These are phyloP conservation scores for Lasioglossum leucozonium DNA, from an alignment of 2,888 invertebrate genomes.

Conservation along the genomic window DNA sequence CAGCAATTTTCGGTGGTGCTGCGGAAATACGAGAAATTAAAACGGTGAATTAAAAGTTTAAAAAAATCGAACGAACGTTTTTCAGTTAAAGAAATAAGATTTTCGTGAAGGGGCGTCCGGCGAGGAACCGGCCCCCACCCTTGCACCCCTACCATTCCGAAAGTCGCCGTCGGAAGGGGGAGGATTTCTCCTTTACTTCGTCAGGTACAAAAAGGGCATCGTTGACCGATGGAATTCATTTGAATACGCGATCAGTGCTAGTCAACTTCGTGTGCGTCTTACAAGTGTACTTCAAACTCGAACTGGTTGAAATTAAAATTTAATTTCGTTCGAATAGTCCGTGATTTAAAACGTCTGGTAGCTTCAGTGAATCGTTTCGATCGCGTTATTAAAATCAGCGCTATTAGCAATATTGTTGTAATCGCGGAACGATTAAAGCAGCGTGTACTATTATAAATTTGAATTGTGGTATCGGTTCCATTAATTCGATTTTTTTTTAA, in stretches of 20 bases:
- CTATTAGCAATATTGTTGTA: no score
- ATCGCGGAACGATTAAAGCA: not conserved
- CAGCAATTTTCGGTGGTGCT: no score
- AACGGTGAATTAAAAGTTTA: not conserved
- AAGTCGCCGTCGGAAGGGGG: not conserved
- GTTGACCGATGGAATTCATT: slow-evolving; percentile 2
- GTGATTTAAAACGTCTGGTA: no score
- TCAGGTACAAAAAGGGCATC: slow-evolving; percentile 30
- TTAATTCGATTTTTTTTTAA: not conserved
- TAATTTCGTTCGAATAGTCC: not conserved
- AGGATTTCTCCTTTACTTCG: not conserved
- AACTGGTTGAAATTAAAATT: not conserved
- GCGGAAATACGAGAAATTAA: not conserved
- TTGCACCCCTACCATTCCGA: not conserved
- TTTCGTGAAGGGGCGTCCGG: not conserved
- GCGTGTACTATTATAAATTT: not conserved
- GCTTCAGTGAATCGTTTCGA: no score
- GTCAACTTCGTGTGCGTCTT: not conserved
- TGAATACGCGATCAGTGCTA: not conserved
- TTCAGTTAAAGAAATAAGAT: not conserved
- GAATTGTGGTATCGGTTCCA: not conserved
- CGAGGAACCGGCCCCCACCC: not conserved
- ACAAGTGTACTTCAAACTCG: no score
- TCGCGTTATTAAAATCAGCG: no score
- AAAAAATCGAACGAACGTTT: not conserved